These are phyloP conservation scores for Mus pahari DNA, from an alignment of 2,113 vertebrate species.

Conservation along the genomic window DNA sequence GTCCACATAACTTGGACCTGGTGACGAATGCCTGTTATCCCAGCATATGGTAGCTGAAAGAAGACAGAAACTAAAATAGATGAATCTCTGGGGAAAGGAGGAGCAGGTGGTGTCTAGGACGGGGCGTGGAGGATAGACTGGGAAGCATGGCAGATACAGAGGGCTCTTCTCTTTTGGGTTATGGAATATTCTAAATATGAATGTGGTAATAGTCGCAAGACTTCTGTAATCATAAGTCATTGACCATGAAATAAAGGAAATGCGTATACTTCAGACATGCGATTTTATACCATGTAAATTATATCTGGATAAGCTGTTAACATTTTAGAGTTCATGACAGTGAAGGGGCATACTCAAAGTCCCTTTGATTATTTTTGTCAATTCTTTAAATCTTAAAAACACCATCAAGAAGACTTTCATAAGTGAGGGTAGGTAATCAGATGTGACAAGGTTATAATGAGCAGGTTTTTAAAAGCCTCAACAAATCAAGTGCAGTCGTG, in stretches of 20 bases:
- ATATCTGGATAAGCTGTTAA: neutral
- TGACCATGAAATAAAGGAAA: neutral
- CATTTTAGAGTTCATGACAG: neutral
- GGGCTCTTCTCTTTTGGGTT: neutral
- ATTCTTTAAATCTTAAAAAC: neutral
- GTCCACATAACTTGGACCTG: neutral
- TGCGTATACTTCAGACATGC: neutral
- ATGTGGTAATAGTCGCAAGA: neutral
- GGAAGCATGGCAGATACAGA: neutral
- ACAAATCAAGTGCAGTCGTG: neutral
- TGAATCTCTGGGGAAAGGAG: neutral
- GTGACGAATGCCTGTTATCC: neutral
- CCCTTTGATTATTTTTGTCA: neutral
- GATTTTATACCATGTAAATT: neutral
- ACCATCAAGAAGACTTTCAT: neutral
- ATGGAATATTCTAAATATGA: neutral
- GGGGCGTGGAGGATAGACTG: neutral
- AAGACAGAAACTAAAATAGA: neutral
- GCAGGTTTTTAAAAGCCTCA: neutral
- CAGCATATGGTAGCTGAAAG: neutral
- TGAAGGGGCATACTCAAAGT: neutral
- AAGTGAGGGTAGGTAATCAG: neutral
- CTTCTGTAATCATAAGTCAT: neutral
- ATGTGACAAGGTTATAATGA: neutral
- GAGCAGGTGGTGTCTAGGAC: neutral